Conservation (phyloP, 2,797 vertebrate genomes). For the Chelidonichthys spinosus region DNA sequence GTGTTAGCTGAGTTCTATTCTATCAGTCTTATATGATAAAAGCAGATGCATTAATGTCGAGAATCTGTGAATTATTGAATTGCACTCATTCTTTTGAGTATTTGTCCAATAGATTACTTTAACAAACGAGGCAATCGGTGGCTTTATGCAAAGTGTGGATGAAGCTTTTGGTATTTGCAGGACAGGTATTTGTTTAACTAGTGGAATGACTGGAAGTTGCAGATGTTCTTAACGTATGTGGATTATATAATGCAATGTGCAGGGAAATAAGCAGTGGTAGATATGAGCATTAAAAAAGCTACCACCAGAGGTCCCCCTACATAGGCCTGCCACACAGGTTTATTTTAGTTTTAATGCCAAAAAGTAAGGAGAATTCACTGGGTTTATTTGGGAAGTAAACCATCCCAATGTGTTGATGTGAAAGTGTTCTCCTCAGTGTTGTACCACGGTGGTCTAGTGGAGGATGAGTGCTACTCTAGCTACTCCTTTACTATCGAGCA, state of each 20-base stretch:
- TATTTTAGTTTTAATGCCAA: constrained; percentile 2
- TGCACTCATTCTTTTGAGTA: constrained; percentile 25
- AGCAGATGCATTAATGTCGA: constrained; percentile 19
- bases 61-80: constrained; percentile 29
- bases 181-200: constrained; percentile 13
- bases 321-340: constrained; percentile 6
- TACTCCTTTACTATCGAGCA: too few species aligned
- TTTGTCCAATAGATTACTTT: constrained; percentile 9
- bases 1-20: constrained; percentile 29
- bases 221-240: constrained; percentile 30
- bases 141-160: constrained; percentile 7
- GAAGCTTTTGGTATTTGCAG: constrained; percentile 33
- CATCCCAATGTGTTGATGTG: constrained; percentile 11
- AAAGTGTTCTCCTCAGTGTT: not conserved
- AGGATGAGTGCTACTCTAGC: not conserved
- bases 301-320: constrained; percentile 54
- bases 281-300: constrained; percentile 3
- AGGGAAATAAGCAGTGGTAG: constrained; percentile 14
- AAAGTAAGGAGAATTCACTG: constrained; percentile 11
- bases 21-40: constrained; percentile 19
- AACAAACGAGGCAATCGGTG: constrained; percentile 8
- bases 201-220: constrained; percentile 20
- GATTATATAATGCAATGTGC: not conserved
- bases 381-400: constrained; percentile 13
- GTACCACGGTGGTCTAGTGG: constrained; percentile 6